Evolutionary conservation across 2,888 invertebrate genomes (phyloP), one percentile per base, ranked within the genome.

Genomic region (Netelia virgata): DNA sequence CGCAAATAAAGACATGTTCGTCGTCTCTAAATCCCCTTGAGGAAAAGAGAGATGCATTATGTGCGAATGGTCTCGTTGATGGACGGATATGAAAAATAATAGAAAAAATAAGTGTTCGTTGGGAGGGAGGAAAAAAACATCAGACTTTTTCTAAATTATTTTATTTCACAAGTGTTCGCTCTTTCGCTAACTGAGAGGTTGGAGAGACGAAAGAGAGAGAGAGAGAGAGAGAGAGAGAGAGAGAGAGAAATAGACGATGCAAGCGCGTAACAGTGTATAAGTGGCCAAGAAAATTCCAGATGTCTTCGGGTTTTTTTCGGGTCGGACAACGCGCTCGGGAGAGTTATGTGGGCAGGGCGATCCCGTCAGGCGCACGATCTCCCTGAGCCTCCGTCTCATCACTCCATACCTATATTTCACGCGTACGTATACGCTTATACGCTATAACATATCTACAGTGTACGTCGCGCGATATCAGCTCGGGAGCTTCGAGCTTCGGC

Each of bases 291-390:
- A 88, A 86, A 86, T 88, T 88, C 86, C 86, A 88, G 86, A 87
- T 86, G 87, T 86, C 76, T 83, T 73, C 73, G 57, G 20, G 55
- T 84, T 84, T 84, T 83, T 77, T 69, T 80, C 74, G 63, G 70
- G 75, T 53, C 64, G 68, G 73, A 80, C 80, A 76, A 77, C 76
- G 73, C 69, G 76, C 72, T 79, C 72, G 66, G 59, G 76, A 69
- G 82, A 84, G 63, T 84, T 82, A 69, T 77, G 82, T 84, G 76
- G 43, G 59, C 76, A 72, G 76, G 53, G 28, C 41, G 41, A 75
- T 82, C 73, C 78, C 70, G 64, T 23, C 70, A 50, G 80, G 88
- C 87, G 86, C 76, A 88, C 87, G 89, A 91, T 92, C 72, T 84
- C 41, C 73, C 36, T 50, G 14, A 70, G 53, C 68, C 18, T 74